These are phyloP conservation scores for Bryconaethiops microstoma DNA, from an alignment of 2,797 vertebrate species.

Conservation along the genomic window DNA sequence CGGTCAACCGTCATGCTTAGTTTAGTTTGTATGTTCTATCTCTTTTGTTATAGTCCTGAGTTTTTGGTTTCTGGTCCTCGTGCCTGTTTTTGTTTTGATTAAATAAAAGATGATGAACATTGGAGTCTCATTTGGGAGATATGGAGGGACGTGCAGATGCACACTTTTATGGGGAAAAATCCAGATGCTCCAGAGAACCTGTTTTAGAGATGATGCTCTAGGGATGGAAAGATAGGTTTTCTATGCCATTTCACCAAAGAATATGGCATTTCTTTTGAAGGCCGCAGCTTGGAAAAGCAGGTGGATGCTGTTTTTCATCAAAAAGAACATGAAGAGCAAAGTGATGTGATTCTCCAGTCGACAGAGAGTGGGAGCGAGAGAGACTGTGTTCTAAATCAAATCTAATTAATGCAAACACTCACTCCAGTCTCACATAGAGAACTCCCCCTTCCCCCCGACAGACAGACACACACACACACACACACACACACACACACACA, in stretches of 20 bases:
- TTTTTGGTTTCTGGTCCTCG: no score
- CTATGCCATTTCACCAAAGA: not conserved
- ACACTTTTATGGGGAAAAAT: no score
- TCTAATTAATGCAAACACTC: slow-evolving; percentile 26
- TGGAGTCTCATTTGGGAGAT: no score
- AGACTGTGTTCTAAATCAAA: slow-evolving; percentile 21
- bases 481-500: slow-evolving; percentile 2
- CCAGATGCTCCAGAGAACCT: no score
- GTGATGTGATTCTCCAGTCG: not conserved
- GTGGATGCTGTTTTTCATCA: slow-evolving; percentile 22
- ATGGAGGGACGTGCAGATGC: no score
- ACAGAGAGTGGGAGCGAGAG: not conserved
- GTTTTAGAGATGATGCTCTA: no score
- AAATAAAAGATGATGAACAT: no score
- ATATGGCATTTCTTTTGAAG: no score
- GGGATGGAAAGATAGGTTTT: not conserved
- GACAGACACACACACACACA: slow-evolving; percentile 1
- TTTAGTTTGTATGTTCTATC: no score
- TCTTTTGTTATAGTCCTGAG: no score
- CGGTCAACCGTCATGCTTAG: no score
- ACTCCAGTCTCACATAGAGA: slow-evolving; percentile 4
- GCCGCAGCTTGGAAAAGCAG: slow-evolving; percentile 8
- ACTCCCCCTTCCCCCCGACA: not conserved
- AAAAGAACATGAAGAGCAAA: not conserved
- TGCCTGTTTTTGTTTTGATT: no score